Percentiles rank a stretch among this genome's conserved stretches.
These are phyloP conservation scores for Pyrochroa serraticornis DNA, from an alignment of 2,888 invertebrate genomes.

Conservation along the genomic window DNA sequence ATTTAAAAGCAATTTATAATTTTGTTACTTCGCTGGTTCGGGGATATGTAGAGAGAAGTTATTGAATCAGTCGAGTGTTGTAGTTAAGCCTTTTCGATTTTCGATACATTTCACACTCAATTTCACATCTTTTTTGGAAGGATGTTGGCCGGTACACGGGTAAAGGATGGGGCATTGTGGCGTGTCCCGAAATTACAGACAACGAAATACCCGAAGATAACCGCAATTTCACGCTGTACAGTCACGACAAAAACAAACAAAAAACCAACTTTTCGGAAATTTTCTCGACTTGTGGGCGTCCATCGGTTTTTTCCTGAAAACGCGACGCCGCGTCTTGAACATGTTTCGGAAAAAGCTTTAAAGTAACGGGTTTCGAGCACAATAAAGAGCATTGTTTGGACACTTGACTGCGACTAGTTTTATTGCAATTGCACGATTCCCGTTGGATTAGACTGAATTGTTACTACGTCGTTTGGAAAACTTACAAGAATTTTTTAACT, in stretches of 20 bases:
- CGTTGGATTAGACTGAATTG: too few relatives aligned
- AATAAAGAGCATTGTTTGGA: constrained; percentile 4
- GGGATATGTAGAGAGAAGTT: too few relatives aligned
- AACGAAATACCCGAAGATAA: constrained; percentile 6
- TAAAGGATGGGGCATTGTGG: constrained; percentile 8
- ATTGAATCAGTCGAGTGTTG: too few relatives aligned
- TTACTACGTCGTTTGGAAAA: too few relatives aligned
- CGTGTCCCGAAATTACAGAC: constrained; percentile 1
- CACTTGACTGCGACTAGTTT: background rate
- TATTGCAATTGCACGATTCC: too few relatives aligned
- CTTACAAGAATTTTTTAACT: too few relatives aligned
- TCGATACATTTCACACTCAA: constrained; percentile 14
- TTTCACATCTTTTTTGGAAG: constrained; percentile 9
- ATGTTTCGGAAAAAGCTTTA: background rate
- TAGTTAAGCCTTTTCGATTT: background rate
- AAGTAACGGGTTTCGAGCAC: background rate
- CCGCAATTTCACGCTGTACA: constrained; percentile 11
- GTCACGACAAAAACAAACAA: background rate
- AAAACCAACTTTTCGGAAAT: background rate
- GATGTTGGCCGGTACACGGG: background rate
- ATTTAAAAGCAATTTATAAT: constrained; percentile 10
- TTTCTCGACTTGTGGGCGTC: background rate
- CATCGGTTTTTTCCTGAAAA: background rate
- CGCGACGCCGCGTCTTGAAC: background rate
- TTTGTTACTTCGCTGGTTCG: background rate